These are phyloP conservation scores for Drosophila athabasca DNA, from an alignment of 1,140 invertebrate genomes.

Conservation along the genomic window DNA sequence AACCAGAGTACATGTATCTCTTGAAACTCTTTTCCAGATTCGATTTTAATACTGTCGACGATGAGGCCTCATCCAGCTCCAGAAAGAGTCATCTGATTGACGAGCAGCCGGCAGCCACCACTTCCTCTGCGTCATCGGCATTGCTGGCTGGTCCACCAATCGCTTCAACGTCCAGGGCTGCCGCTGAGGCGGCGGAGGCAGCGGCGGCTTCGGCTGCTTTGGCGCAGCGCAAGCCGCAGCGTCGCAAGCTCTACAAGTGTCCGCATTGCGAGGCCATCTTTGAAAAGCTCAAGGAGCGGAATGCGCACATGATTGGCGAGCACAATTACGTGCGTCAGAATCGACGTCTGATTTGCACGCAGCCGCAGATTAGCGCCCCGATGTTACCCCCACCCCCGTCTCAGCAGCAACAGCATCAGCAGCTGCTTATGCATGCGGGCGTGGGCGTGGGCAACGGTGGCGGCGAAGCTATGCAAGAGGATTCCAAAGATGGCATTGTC, in stretches of 20 bases:
- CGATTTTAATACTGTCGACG: conserved; percentile 66
- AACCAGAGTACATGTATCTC: not conserved
- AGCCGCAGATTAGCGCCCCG: conserved; percentile 35
- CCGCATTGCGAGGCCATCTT: conserved; percentile 72
- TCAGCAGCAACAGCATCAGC: conserved; percentile 31
- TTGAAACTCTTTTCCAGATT: conserved; percentile 44
- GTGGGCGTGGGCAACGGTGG: conserved; percentile 2
- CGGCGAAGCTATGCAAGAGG: conserved; percentile 39
- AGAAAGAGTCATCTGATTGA: conserved; percentile 56
- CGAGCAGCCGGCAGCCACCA: conserved; percentile 21
- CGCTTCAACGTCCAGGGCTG: conserved; percentile 66
- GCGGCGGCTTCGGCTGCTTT: conserved; percentile 51
- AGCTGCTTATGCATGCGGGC: conserved; percentile 25
- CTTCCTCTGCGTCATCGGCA: conserved; percentile 66
- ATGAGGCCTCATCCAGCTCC: conserved; percentile 46
- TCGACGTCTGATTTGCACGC: conserved; percentile 71
- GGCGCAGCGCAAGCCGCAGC: conserved; percentile 51
- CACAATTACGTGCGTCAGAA: conserved; percentile 82
- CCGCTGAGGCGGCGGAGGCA: conserved; percentile 62
- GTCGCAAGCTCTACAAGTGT: conserved; percentile 77
- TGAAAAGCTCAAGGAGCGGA: conserved; percentile 77
- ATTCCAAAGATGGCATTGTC: conserved; percentile 75
- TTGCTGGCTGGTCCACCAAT: conserved; percentile 75
- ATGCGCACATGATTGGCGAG: conserved; percentile 73
- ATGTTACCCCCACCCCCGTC: conserved; percentile 29